Evolutionary conservation across 1,140 invertebrate species (phyloP), one percentile per base, ranked within the genome.

Genomic region (Whitmania pigra): DNA sequence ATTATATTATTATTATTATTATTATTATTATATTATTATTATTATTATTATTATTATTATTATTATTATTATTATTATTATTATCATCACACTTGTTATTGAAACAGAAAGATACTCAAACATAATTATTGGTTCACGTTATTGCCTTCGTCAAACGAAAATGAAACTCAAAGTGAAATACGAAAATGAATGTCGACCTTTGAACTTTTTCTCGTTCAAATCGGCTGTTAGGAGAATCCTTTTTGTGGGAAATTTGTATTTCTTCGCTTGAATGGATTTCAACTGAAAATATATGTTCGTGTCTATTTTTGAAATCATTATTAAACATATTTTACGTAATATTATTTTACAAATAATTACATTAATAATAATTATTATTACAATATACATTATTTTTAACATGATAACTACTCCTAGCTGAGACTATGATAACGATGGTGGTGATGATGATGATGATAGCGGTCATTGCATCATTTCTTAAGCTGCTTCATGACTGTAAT

Each of bases 221-320:
- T 87, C 86, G 72, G 85, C 77, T 2, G 86, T 87, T 15, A 88
- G 79, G 31, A 88, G 78, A 71, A 87, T 85, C 72, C 85, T 78
- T 77, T 87, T 88, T 17, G 77, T 79, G 13, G 76, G 75, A 73
- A 80, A 80, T 20, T 76, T 73, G 72, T 82, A 82, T 31, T 76
- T 76, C n/a, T 70, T 63, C 13, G 43, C 3, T 49, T 49, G 43
- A 13, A 3, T 5, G 43, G 43, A 17, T 49, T 17, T 49, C 43
- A 49, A 49, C 43, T 49, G 9, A 1, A 49, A 49, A 1, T 13
- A 49, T 17, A 49, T 0, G 15, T 49, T 49, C 43, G 43, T 49
- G 9, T 49, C 13, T 49, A 49, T 17, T 49, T 49, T 49, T 49
- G 6, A 6, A 3, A 2, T 36, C 31, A 36, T 36, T 36, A 6